Conservation (phyloP, 2,797 vertebrate species). For the Tarsius wallacei region DNA sequence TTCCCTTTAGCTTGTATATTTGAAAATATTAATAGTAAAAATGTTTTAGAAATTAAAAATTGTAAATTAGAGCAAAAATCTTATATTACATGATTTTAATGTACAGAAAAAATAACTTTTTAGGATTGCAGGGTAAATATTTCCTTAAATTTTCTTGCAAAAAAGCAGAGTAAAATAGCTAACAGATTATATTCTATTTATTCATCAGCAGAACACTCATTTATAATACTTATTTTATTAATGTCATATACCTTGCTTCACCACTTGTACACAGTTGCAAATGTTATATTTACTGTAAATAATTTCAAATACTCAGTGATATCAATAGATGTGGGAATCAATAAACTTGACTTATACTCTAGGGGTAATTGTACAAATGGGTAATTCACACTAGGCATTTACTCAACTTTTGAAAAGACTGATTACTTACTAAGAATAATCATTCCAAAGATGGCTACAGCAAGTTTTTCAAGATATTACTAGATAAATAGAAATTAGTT, state of each 20-base stretch:
- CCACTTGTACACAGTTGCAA: background rate
- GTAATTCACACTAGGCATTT: background rate
- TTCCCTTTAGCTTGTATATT: background rate
- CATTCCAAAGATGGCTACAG: background rate
- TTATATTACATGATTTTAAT: background rate
- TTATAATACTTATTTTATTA: background rate
- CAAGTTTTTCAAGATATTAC: background rate
- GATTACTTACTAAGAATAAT: background rate
- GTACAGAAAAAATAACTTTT: background rate
- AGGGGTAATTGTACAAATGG: background rate
- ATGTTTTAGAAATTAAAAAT: background rate
- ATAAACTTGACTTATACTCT: background rate
- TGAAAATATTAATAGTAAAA: slow-evolving; percentile 22
- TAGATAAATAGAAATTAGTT: background rate
- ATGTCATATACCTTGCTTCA: background rate
- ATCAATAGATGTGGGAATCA: background rate
- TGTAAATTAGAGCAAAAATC: background rate
- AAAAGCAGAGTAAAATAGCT: background rate
- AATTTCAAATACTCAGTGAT: background rate
- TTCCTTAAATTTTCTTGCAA: background rate
- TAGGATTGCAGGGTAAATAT: background rate
- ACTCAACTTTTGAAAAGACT: background rate
- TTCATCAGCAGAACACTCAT: background rate
- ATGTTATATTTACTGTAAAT: background rate
- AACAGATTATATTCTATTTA: background rate